Evolutionary conservation across 2,888 invertebrate species (phyloP).

Genomic region (Ptychoptera albimana): DNA sequence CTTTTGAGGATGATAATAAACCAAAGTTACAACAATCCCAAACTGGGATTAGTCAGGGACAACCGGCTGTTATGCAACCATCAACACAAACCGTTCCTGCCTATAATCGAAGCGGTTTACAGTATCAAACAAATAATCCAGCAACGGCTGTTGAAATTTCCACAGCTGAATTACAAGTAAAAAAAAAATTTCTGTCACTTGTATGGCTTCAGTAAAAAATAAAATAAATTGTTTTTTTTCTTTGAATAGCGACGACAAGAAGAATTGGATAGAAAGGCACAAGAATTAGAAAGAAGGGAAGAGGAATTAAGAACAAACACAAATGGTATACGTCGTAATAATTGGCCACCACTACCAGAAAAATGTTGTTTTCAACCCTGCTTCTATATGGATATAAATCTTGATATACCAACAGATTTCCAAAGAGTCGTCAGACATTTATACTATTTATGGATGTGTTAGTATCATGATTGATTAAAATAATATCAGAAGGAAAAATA

Average conservation of each 20-base stretch:
- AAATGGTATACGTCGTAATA: slow-evolving; percentile 62
- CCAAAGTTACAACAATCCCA: slow-evolving; percentile 37
- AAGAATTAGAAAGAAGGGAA: slow-evolving; percentile 73
- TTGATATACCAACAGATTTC: slow-evolving; percentile 96
- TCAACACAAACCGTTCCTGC: slow-evolving; percentile 16
- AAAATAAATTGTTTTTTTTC: slow-evolving; percentile 1
- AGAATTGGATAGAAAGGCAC: slow-evolving; percentile 82
- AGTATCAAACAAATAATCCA: slow-evolving; percentile 34
- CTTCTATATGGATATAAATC: slow-evolving; percentile 98
- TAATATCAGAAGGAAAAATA: too few relatives aligned
- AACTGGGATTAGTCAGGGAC: slow-evolving; percentile 13
- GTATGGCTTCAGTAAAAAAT: too few relatives aligned
- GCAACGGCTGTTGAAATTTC: slow-evolving; percentile 34
- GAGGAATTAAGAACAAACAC: slow-evolving; percentile 52
- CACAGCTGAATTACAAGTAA: slow-evolving; percentile 61
- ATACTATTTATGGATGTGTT: slow-evolving; percentile 95
- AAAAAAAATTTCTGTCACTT: too few relatives aligned
- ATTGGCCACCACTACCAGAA: slow-evolving; percentile 96
- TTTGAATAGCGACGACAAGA: slow-evolving; percentile 58
- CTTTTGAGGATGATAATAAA: slow-evolving; percentile 63
- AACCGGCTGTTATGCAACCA: slow-evolving; percentile 25
- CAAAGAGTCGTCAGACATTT: slow-evolving; percentile 88
- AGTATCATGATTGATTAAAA: too few relatives aligned
- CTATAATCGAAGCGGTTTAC: slow-evolving; percentile 47
- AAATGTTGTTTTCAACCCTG: slow-evolving; percentile 91